Base-by-base conservation (phyloP, 2,113 vertebrate species). In the Tapirus terrestris region DNA sequence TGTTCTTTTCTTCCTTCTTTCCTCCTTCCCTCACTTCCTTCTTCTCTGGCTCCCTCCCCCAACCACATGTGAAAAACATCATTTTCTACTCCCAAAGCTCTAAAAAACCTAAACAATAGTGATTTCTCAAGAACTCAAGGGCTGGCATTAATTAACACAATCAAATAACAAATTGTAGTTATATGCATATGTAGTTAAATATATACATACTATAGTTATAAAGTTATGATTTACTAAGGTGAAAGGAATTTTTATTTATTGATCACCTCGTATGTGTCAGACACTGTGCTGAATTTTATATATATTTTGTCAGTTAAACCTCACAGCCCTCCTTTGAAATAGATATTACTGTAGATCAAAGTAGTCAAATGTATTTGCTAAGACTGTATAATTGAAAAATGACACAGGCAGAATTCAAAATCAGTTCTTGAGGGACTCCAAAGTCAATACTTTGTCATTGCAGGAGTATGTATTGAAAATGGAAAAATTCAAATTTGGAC, bases 71-170 rank as follows among this genome's bases (percentile, higher is more conserved):
- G 9, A 39, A 73, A 93, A 77, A 60, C 48, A 76, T 65, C 12
- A 13, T 48, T 87, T 94, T 75, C 18, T 67, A 92, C 23, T 73
- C 23, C 18, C 14, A 67, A 39, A 61, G 5, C 18, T 65, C 31
- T 84, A 65, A 89, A 80, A 60, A 65, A 68, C 27, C 7, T 33
- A 63, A 65, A 16, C 39, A 89, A 73, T 89, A 90, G 67, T 85
- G 56, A 51, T 95, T 73, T 94, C 39, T 89, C 27, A 79, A 91
- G 33, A 97, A 82, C 27, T 58, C 72, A 91, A 95, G 29, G 17
- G 21, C 11, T 93, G 8, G 8, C 12, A 60, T 87, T 77, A 56
- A 29, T 67, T 81, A 43, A 60, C 33, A 33, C 33, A 95, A 56
- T 65, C 11, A 93, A 76, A 65, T 20, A 88, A 20, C n/a, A 88